phyloP scores from a whole-genome alignment of 92 coral and sea anemone genomes.

The Porites cylindrica region DNA sequence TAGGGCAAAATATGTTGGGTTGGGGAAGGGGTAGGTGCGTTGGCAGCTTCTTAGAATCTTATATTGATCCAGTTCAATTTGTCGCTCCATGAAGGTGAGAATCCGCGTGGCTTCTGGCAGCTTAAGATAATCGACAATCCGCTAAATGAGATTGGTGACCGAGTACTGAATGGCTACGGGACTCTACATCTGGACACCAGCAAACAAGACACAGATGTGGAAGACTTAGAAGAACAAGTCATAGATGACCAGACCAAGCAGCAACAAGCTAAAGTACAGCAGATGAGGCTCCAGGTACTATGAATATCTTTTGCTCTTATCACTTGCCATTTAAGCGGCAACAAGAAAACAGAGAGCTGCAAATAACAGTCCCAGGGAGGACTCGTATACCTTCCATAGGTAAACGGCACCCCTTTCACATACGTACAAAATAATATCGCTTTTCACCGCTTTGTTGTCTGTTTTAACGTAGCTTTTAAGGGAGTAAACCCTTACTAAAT shows the following conservation, averaged over 20 bases:
- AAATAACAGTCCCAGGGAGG: too few species aligned
- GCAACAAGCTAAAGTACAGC: constrained; percentile 80
- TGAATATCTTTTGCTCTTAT: background rate
- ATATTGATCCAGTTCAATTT: background rate
- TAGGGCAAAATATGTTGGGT: too few species aligned
- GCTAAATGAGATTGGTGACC: constrained; percentile 92
- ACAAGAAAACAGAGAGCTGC: too few species aligned
- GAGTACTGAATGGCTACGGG: constrained; percentile 87
- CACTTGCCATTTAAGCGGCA: background rate
- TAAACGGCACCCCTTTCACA: too few species aligned
- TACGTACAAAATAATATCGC: too few species aligned
- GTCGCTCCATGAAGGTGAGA: constrained; percentile 69
- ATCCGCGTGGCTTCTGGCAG: constrained; percentile 94
- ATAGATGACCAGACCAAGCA: constrained; percentile 99
- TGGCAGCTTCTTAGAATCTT: too few species aligned
- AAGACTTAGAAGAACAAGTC: constrained; percentile 96
- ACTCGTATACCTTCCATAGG: too few species aligned
- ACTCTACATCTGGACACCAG: constrained; percentile 97
- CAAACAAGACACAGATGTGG: constrained; percentile 96
- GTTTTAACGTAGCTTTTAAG: too few species aligned
- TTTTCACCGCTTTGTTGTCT: too few species aligned
- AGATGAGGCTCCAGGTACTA: constrained; percentile 73
- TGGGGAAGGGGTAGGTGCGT: too few species aligned
- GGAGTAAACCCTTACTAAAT: too few species aligned
- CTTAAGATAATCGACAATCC: constrained; percentile 93